Evolutionary conservation across 2,797 vertebrate genomes (phyloP), one percentile per base, ranked within the genome.

Genomic region (Bradypodion ventrale): DNA sequence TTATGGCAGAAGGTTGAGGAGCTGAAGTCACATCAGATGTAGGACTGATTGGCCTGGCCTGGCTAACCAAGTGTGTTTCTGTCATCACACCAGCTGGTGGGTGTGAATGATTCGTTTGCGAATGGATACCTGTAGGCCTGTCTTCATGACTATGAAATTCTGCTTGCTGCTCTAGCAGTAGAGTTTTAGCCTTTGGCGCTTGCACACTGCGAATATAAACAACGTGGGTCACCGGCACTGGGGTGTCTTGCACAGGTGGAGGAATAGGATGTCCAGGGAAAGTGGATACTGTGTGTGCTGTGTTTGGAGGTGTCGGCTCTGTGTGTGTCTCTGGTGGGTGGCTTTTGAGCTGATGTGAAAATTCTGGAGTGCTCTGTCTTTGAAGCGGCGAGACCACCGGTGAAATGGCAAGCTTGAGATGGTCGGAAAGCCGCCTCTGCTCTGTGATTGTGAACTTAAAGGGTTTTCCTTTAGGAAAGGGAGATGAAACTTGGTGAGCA

Each of bases 401-500:
- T 12, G 89, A 91, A 15, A 79, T n/a, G 0, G 87, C 86, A 74
- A 93, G 76, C 32, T 8, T 76, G 75, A 95, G 81, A 1, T 95
- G 96, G 1, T 94, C 84, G 0, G 93, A 94, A 8, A 95, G 92
- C 78, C 93, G 91, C 68, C 93, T 91, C 56, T 87, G 92, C 91
- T 95, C 96, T 0, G 89, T 82, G 15, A 94, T 83, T 68, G 92
- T 93, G 85, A 95, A 93, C 0, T 95, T 73, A 60, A 93, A 94
- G 0, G 91, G 91, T 75, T 86, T 91, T 78, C 93, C 87, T 77
- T 81, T 95, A 6, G 94, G 95, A 87, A 94, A 95, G 1, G 97
- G 95, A 9, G 97, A 96, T 0, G 85, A 63, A 66, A 95, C 87
- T 0, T 91, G 95, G 65, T 94, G 93, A 2, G 40, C 86, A 73